Percentiles rank a stretch among this genome's conserved stretches.
phyloP scores from a whole-genome alignment of 35 echinoderm and acorn worm genomes.

The Amphiura filiformis region DNA sequence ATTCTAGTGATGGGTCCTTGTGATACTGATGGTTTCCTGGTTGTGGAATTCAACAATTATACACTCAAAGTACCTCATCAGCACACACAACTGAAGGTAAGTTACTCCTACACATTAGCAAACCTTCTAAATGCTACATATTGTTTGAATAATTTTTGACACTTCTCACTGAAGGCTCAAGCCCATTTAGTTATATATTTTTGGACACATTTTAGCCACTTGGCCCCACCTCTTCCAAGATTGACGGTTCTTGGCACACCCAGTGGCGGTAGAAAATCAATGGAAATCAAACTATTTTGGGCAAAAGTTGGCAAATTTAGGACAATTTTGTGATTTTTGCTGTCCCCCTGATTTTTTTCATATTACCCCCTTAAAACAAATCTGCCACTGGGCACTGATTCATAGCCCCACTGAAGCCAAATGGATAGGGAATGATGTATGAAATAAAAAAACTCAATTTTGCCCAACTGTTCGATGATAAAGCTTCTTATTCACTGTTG shows the following conservation, averaged over 20 bases:
- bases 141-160: too few species aligned
- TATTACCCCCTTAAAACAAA: background rate
- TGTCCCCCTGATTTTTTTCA: background rate
- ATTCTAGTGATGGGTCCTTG: slow-evolving; percentile 61
- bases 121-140: too few species aligned
- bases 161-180: background rate
- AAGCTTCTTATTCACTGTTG: background rate
- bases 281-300: background rate
- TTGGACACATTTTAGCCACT: background rate
- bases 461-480: background rate
- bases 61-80: slow-evolving; percentile 55
- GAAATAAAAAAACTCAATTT: background rate
- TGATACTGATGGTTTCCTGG: slow-evolving; percentile 27
- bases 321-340: background rate
- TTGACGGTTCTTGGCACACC: too few species aligned
- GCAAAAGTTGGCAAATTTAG: background rate
- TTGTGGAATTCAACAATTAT: slow-evolving; percentile 56
- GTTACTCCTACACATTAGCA: too few species aligned
- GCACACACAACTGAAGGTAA: slow-evolving; percentile 54
- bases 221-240: background rate
- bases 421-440: background rate
- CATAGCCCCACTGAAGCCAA: background rate
- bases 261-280: too few species aligned
- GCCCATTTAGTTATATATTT: background rate
- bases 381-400: background rate